phyloP scores from a whole-genome alignment of 2,113 vertebrate species.

The Castor canadensis region DNA sequence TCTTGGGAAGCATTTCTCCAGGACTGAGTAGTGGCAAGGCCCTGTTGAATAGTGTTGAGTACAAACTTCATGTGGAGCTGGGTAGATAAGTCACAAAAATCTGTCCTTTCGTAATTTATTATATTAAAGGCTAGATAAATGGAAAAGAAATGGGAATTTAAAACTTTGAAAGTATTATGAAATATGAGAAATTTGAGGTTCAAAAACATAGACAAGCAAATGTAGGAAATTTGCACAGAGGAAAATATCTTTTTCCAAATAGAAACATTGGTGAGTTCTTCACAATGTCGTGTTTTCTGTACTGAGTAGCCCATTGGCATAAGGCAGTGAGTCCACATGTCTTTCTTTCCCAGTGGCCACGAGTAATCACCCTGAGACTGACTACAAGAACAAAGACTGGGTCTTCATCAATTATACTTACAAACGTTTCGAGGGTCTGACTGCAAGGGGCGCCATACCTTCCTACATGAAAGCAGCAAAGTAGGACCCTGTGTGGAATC shows the following conservation, averaged over 20 bases:
- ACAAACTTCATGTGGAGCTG: background rate
- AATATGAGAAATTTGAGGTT: background rate
- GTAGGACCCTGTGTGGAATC: conserved; percentile 69
- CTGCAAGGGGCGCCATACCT: conserved; percentile 95
- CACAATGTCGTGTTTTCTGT: background rate
- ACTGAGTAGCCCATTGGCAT: background rate
- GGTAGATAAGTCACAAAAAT: background rate
- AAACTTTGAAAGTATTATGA: background rate
- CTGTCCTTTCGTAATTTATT: background rate
- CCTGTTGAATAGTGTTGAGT: background rate
- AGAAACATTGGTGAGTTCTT: background rate
- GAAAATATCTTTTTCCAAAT: background rate
- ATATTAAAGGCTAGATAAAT: background rate
- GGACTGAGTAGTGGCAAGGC: background rate
- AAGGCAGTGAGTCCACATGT: background rate
- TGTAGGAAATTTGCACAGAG: background rate
- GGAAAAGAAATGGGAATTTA: background rate
- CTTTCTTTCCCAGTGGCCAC: conserved; percentile 81
- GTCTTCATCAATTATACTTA: conserved; percentile 99
- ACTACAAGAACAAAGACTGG: conserved; percentile 99
- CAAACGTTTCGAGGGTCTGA: conserved; percentile 98
- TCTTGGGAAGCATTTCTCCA: background rate
- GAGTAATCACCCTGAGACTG: conserved; percentile 93
- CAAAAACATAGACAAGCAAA: conserved; percentile 4
- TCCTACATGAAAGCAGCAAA: conserved; percentile 98